Percentiles rank a stretch among this genome's conserved stretches.
These are phyloP conservation scores for Heliopora coerulea DNA, from an alignment of 92 coral and sea anemone species.

Conservation along the genomic window DNA sequence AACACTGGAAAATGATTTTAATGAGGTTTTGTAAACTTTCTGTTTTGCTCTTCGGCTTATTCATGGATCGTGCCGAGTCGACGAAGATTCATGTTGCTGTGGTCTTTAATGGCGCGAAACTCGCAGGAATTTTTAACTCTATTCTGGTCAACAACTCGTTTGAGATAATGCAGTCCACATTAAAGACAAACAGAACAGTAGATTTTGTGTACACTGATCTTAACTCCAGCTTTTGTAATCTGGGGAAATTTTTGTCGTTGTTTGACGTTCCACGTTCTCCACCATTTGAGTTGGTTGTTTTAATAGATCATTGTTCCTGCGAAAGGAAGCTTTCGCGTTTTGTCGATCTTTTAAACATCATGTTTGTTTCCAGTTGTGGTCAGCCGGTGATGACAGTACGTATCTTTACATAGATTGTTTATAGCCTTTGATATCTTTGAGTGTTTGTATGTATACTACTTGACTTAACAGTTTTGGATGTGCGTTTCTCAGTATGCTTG, in stretches of 20 bases:
- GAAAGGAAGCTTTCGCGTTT: neutral
- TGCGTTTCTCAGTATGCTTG: too few species aligned
- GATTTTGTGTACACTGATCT: constrained; percentile 13
- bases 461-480: too few species aligned
- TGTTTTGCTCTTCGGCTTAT: neutral
- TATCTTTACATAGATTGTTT: neutral
- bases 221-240: constrained; percentile 21
- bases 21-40: too few species aligned
- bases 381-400: constrained; percentile 7
- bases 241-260: constrained; percentile 8
- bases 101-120: neutral
- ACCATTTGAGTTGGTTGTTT: neutral
- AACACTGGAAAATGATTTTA: neutral
- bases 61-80: neutral
- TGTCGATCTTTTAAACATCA: neutral
- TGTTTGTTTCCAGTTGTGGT: constrained; percentile 2
- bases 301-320: neutral
- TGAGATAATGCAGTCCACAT: constrained; percentile 1
- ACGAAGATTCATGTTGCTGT: constrained; percentile 7
- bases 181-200: neutral
- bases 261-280: neutral
- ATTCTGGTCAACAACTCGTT: neutral
- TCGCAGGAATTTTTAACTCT: neutral
- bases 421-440: too few species aligned
- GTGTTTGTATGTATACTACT: too few species aligned